A percentile compares a stretch with the other conserved stretches of the same genome.
Conservation (phyloP, 2,797 vertebrate species). For the Neosilurus mollespiculum region DNA sequence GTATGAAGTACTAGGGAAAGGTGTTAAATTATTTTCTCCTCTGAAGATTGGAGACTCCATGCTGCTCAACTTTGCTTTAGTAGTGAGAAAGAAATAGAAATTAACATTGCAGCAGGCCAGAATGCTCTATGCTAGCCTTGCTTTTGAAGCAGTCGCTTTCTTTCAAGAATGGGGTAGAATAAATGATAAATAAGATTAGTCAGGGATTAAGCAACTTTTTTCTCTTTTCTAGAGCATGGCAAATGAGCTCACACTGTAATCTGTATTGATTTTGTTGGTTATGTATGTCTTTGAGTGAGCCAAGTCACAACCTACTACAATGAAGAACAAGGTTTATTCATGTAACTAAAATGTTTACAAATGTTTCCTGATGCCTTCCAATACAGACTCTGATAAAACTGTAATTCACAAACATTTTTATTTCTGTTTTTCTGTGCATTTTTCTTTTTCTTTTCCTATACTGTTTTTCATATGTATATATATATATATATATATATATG, state of each 20-base stretch:
- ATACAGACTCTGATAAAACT: too few species aligned
- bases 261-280: conserved; percentile 8
- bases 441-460: too few species aligned
- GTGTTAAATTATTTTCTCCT: conserved; percentile 30
- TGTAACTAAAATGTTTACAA: not conserved
- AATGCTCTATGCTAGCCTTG: not conserved
- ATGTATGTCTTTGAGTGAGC: not conserved
- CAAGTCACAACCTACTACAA: not conserved
- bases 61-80: conserved; percentile 18
- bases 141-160: not conserved
- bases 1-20: not conserved
- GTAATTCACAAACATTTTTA: too few species aligned
- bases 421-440: too few species aligned
- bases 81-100: conserved; percentile 30
- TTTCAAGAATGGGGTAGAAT: not conserved
- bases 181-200: conserved; percentile 7
- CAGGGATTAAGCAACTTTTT: not conserved
- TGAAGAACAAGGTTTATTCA: not conserved
- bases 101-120: conserved; percentile 2
- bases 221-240: not conserved
- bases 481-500: too few species aligned
- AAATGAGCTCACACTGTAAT: conserved; percentile 9
- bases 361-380: too few species aligned
- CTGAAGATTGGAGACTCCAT: conserved; percentile 28
- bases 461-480: too few species aligned